Conservation (phyloP, 2,113 vertebrate genomes). For the Periophthalmodon schlosseri region DNA sequence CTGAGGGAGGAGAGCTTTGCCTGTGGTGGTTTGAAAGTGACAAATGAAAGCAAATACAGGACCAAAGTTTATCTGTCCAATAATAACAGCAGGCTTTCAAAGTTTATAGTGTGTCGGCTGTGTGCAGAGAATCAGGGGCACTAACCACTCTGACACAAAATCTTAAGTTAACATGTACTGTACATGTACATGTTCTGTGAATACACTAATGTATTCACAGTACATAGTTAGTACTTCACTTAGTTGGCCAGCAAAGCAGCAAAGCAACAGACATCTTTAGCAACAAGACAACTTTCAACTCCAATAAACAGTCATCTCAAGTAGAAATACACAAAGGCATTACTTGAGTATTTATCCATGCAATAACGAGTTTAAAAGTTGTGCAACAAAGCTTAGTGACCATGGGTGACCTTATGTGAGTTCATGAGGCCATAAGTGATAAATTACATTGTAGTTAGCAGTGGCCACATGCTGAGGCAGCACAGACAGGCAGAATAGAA, state of each 20-base stretch:
- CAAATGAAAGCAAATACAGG: conserved; percentile 23
- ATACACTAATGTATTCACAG: neutral
- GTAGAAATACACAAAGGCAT: neutral
- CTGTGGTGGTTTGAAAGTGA: conserved; percentile 33
- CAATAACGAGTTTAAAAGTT: neutral
- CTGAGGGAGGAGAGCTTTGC: conserved; percentile 7
- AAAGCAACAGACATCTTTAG: too few relatives aligned
- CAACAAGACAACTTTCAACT: too few relatives aligned
- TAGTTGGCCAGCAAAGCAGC: too few relatives aligned
- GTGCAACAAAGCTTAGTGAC: conserved; percentile 12
- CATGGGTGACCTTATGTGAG: conserved; percentile 7
- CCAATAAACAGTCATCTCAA: neutral
- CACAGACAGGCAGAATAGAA: conserved; percentile 58
- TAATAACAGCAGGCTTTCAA: conserved; percentile 45
- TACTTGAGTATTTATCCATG: neutral
- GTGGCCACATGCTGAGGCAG: conserved; percentile 61
- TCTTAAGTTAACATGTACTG: too few relatives aligned
- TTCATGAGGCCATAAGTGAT: conserved; percentile 8
- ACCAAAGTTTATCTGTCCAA: conserved; percentile 33
- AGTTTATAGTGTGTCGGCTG: neutral
- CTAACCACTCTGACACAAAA: too few relatives aligned
- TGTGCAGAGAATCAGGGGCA: neutral
- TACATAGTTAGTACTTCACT: too few relatives aligned
- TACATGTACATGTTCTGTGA: too few relatives aligned
- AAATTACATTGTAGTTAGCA: conserved; percentile 47